These are phyloP conservation scores for Drosophila pruinosa DNA, from an alignment of 1,140 invertebrate genomes.

Conservation along the genomic window DNA sequence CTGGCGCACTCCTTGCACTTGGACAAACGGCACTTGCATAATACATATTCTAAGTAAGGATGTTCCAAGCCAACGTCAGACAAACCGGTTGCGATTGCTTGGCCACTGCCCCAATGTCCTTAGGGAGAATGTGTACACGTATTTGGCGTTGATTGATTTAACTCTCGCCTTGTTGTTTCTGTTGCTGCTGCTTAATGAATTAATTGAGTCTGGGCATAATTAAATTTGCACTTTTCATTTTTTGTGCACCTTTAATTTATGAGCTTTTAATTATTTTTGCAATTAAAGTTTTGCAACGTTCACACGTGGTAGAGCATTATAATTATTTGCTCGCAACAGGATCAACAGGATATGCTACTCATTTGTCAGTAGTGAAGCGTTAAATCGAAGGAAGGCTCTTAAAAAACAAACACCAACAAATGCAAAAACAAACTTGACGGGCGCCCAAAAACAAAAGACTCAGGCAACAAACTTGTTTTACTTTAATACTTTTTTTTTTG, in stretches of 20 bases:
- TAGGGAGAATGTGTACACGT: conserved; percentile 50
- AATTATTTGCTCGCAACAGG: conserved; percentile 69
- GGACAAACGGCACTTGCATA: conserved; percentile 56
- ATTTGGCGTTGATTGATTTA: conserved; percentile 81
- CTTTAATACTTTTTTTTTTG: conserved; percentile 50
- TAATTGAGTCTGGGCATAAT: conserved; percentile 74
- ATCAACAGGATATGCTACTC: conserved; percentile 78
- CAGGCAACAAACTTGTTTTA: conserved; percentile 72
- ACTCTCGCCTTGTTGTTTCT: conserved; percentile 17
- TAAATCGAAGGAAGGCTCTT: conserved; percentile 36
- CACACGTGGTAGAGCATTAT: conserved; percentile 48
- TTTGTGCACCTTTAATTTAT: conserved; percentile 59
- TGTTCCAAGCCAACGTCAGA: conserved; percentile 22
- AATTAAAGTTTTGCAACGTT: conserved; percentile 60
- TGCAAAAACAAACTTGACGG: conserved; percentile 35
- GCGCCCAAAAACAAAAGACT: conserved; percentile 65
- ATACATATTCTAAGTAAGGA: conserved; percentile 74
- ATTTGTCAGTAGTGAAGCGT: conserved; percentile 74
- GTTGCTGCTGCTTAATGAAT: conserved; percentile 59
- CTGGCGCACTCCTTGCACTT: conserved; percentile 34
- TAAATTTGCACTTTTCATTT: conserved; percentile 71
- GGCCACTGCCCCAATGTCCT: conserved; percentile 44
- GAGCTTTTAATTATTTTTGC: conserved; percentile 78
- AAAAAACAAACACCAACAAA: conserved; percentile 12
- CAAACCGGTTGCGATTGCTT: conserved; percentile 56